phyloP scores from a whole-genome alignment of 2,888 invertebrate species.

The Anthoptus insignis region DNA sequence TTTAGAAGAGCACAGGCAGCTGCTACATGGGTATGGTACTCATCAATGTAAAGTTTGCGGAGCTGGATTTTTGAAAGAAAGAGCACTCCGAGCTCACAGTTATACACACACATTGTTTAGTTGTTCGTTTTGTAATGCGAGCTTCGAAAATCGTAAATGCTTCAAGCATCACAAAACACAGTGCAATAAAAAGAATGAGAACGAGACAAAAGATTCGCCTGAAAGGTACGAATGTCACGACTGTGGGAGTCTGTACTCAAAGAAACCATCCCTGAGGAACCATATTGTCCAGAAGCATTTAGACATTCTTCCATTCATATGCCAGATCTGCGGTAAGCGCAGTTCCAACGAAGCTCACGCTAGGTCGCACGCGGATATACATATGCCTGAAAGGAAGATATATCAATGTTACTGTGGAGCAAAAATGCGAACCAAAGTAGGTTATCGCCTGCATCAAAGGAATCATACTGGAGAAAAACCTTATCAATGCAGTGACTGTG shows the following conservation, averaged over 20 bases:
- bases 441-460: conserved; percentile 68
- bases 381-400: conserved; percentile 60
- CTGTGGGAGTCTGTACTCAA: conserved; percentile 67
- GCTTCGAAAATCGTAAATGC: conserved; percentile 71
- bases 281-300: conserved; percentile 78
- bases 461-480: conserved; percentile 74
- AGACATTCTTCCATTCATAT: conserved; percentile 67
- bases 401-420: conserved; percentile 71
- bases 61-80: conserved; percentile 59
- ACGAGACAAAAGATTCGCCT: conserved; percentile 26
- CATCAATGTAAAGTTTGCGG: conserved; percentile 65
- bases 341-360: conserved; percentile 70
- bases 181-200: conserved; percentile 52
- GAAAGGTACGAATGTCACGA: conserved; percentile 64
- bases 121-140: conserved; percentile 63
- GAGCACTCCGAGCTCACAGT: conserved; percentile 66
- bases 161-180: conserved; percentile 62
- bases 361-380: conserved; percentile 65
- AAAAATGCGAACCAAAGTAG: conserved; percentile 65
- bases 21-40: conserved; percentile 52
- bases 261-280: conserved; percentile 70
- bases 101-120: conserved; percentile 68
- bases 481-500: conserved; percentile 69
- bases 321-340: conserved; percentile 71
- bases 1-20: conserved; percentile 53